Evolutionary conservation across 2,797 vertebrate species (phyloP), one percentile per base, ranked within the genome.

Genomic region (Glyptemys insculpta): DNA sequence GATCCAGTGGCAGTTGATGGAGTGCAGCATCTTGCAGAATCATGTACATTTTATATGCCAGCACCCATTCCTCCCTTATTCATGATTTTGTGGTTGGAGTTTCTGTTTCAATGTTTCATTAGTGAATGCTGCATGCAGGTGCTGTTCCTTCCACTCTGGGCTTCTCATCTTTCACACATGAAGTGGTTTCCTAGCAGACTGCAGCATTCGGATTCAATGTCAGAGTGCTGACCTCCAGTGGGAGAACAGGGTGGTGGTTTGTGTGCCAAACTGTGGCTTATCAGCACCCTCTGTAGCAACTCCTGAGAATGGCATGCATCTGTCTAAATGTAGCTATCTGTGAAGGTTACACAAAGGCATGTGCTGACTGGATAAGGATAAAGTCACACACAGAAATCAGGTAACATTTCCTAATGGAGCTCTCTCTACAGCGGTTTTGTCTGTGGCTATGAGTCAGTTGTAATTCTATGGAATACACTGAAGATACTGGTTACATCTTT

Each of bases 271-370:
- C 7, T 83, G n/a, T 56, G 78, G 93, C 80, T 57, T 16, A 49
- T 83, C 87, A 96, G 95, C 89, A 65, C 94, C 93, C 94, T 88
- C 96, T 96, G 86, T 12, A 83, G 95, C 81, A 52, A 85, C 56
- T 44, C 81, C 0, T 65, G 57, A 31, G 85, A 88, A 83, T 0
- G 53, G 92, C 85, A 90, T 54, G 76, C 12, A 74, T 88, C 85
- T 54, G 74, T 83, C 92, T 0, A 57, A 27, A 41, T 27, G 23
- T 62, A 59, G 12, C 16, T 47, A 47, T 81, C 50, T 16, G 49
- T 82, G 86, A 82, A 85, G 92, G 89, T 87, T 27, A 87, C 65
- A 72, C 88, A 91, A 91, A 89, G 92, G 78, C 87, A 1, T 4
- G n/a, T 3, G 88, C 68, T 88, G 86, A 50, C 84, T 11, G 49